Conservation (phyloP, 2,888 invertebrate genomes). For the Aleiodes testaceus region DNA sequence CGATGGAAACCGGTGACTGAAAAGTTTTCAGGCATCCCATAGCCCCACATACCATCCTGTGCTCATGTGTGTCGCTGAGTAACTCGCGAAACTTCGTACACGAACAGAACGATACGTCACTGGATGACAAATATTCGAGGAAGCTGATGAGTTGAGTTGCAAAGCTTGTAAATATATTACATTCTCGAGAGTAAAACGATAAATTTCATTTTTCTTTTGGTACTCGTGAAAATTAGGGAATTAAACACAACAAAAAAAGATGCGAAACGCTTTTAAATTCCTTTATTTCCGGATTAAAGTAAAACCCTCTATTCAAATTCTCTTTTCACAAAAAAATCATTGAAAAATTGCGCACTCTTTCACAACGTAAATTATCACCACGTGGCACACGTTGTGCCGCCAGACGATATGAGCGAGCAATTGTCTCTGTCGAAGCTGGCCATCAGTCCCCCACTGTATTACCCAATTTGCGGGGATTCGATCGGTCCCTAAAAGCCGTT, state of each 20-base stretch:
- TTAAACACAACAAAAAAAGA: too few species aligned
- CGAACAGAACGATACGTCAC: slow-evolving; percentile 38
- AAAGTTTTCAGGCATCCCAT: slow-evolving; percentile 44
- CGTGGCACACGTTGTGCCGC: slow-evolving; percentile 52
- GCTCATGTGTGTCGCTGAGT: slow-evolving; percentile 20
- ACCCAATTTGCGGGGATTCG: slow-evolving; percentile 36
- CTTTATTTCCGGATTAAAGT: too few species aligned
- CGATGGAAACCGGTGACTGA: slow-evolving; percentile 42
- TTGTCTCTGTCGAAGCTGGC: slow-evolving; percentile 14
- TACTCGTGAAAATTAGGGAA: too few species aligned
- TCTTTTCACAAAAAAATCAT: neutral
- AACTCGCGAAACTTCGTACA: slow-evolving; percentile 24
- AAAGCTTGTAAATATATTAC: slow-evolving; percentile 46
- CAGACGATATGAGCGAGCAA: slow-evolving; percentile 37
- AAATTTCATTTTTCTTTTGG: slow-evolving; percentile 3
- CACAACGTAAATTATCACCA: slow-evolving; percentile 62
- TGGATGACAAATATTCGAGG: slow-evolving; percentile 52
- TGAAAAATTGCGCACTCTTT: slow-evolving; percentile 37
- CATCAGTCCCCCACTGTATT: slow-evolving; percentile 29
- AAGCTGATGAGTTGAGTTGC: slow-evolving; percentile 46
- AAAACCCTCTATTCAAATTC: too few species aligned
- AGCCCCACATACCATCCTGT: neutral
- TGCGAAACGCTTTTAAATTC: too few species aligned
- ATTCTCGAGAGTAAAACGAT: slow-evolving; percentile 11
- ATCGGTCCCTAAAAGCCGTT: slow-evolving; percentile 42